These are phyloP conservation scores for Drosophila repleta DNA, from an alignment of 1,140 invertebrate species.

Conservation along the genomic window DNA sequence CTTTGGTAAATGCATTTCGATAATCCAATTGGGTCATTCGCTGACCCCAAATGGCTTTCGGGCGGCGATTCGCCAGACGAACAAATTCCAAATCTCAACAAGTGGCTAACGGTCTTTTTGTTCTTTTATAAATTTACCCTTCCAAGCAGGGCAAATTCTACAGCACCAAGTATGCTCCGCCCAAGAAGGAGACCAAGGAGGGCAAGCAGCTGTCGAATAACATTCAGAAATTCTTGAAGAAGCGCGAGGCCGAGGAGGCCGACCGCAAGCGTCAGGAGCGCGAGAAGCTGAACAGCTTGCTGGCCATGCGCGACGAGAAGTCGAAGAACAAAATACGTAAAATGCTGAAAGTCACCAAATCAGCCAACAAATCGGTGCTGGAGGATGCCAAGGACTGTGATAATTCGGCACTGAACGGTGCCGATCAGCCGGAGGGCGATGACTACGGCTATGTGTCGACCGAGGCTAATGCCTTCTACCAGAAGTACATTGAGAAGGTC, in stretches of 20 bases:
- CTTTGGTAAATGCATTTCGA: background rate
- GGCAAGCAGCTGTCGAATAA: slow-evolving; percentile 88
- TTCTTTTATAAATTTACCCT: background rate
- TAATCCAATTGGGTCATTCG: slow-evolving; percentile 15
- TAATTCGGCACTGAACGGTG: slow-evolving; percentile 78
- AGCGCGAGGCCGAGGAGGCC: slow-evolving; percentile 91
- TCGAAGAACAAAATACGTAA: slow-evolving; percentile 88
- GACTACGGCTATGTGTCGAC: slow-evolving; percentile 95
- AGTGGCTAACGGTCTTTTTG: slow-evolving; percentile 16
- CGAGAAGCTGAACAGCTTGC: slow-evolving; percentile 87
- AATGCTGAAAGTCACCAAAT: slow-evolving; percentile 90
- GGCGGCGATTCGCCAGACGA: background rate
- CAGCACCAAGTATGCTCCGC: slow-evolving; percentile 90
- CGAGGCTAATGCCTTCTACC: slow-evolving; percentile 91
- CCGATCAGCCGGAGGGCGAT: slow-evolving; percentile 90
- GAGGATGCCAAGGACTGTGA: slow-evolving; percentile 89
- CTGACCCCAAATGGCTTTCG: slow-evolving; percentile 8
- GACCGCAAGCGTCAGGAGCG: slow-evolving; percentile 87
- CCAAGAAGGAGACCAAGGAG: slow-evolving; percentile 90
- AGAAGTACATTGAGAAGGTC: slow-evolving; percentile 91
- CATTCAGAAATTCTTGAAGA: slow-evolving; percentile 92
- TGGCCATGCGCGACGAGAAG: slow-evolving; percentile 90
- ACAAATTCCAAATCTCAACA: slow-evolving; percentile 8
- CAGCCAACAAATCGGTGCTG: slow-evolving; percentile 93
- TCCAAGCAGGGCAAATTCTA: slow-evolving; percentile 86